Conservation (phyloP, 1,140 invertebrate species). For the Tetramorium parvispinum region DNA sequence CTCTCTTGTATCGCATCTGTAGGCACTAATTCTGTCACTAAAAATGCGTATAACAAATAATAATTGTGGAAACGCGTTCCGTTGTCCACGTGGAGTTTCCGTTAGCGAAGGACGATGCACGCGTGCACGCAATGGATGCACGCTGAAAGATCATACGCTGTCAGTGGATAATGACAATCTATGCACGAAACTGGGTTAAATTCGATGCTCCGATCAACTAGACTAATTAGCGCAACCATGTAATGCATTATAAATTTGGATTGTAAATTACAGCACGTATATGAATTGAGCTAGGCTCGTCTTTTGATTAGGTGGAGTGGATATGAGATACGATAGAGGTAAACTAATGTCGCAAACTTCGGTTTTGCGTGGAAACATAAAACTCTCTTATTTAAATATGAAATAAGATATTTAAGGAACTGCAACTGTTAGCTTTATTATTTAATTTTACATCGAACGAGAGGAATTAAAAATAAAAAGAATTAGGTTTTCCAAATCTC, state of each 20-base stretch:
- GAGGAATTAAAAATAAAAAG: background rate
- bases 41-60: background rate
- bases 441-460: background rate
- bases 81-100: conserved; percentile 38
- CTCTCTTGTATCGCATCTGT: background rate
- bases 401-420: background rate
- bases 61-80: conserved; percentile 63
- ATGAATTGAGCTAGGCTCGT: background rate
- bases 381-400: background rate
- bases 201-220: conserved; percentile 30
- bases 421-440: background rate
- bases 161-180: conserved; percentile 50
- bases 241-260: conserved; percentile 48
- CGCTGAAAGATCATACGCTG: conserved; percentile 28
- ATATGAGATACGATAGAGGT: background rate
- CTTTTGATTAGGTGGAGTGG: background rate
- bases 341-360: background rate
- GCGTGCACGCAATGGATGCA: conserved; percentile 3
- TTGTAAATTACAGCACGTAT: conserved; percentile 18
- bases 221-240: conserved; percentile 37
- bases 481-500: background rate
- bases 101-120: background rate
- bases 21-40: conserved; percentile 2
- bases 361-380: background rate
- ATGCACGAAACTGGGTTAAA: conserved; percentile 39